Base-by-base conservation (phyloP, 1,140 invertebrate species). In the Habropoda laboriosa region DNA sequence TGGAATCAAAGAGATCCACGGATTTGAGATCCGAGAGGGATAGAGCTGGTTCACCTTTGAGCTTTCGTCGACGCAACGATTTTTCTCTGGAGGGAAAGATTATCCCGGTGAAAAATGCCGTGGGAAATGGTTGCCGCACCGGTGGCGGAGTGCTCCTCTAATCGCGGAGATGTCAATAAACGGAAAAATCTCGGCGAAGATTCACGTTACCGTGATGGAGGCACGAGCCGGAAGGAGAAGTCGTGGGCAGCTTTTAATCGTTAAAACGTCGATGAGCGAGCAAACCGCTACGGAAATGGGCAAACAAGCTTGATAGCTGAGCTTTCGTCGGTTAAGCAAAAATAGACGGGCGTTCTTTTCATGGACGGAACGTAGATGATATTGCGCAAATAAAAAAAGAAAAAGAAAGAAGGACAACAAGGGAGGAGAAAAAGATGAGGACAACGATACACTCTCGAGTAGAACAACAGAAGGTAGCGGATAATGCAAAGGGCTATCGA, bases 241-340 rank as follows among this genome's bases (percentile, higher is more conserved):
- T n/a, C n/a, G 32, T 18, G 58, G 45, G 38, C 12, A 40, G 72
- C 72, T 27, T 64, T 75, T 75, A 75, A 75, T 75, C 72, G 72
- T 49, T 75, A 53, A 75, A 74, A 74, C 58, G 72, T 74, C 72
- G 72, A 75, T 53, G 61, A 53, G 47, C 38, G 58, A 75, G 60
- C 35, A 53, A 63, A 63, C 60, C 60, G 32, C 13, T 32, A 16
- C 71, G 72, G 35, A 64, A 74, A 53, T 74, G 60, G 72, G 58
- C 72, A 74, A 74, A 74, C 72, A 74, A 64, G 13, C 49, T 24
- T 55, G 72, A 75, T 51, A 35, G 45, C 13, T 64, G 58, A 58
- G 45, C 42, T 49, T 49, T 68, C 27, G n/a, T 2, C 30, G 30
- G n/a, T 18, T 21, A n/a, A 2, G 32, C 38, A 27, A 42, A 40